Conservation (phyloP, 2,797 vertebrate species). For the Perodicticus potto region DNA sequence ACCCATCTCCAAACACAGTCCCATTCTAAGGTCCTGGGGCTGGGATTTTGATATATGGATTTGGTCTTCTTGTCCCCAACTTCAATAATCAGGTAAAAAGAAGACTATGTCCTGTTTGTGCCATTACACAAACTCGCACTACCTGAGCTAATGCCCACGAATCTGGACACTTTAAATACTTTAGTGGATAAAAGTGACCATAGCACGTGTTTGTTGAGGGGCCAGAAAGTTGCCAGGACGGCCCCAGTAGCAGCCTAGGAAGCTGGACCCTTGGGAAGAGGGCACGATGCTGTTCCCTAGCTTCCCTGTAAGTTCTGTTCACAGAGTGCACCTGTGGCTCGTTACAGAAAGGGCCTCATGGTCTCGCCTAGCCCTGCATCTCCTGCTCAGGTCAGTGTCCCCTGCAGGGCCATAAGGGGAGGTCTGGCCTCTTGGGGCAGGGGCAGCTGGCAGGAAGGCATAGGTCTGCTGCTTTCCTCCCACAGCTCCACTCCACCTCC, state of each 20-base stretch:
- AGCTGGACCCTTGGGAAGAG: not conserved
- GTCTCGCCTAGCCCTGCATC: not conserved
- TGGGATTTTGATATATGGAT: not conserved
- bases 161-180: not conserved
- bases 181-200: not conserved
- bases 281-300: fast-evolving
- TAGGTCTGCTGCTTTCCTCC: not conserved
- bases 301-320: not conserved
- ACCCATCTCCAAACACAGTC: not conserved
- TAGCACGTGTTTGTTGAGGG: not conserved
- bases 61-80: not conserved
- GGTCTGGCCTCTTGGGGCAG: not conserved
- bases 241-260: too few relatives aligned
- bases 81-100: not conserved
- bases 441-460: not conserved
- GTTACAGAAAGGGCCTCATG: not conserved
- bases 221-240: not conserved
- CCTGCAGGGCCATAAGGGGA: not conserved
- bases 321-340: not conserved
- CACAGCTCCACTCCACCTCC: not conserved
- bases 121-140: not conserved
- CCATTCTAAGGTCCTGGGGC: not conserved
- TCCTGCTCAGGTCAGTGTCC: not conserved
- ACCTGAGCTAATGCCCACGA: not conserved
- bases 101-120: not conserved